Conservation (phyloP, 2,888 invertebrate genomes). For the Brachylomia viminalis region DNA sequence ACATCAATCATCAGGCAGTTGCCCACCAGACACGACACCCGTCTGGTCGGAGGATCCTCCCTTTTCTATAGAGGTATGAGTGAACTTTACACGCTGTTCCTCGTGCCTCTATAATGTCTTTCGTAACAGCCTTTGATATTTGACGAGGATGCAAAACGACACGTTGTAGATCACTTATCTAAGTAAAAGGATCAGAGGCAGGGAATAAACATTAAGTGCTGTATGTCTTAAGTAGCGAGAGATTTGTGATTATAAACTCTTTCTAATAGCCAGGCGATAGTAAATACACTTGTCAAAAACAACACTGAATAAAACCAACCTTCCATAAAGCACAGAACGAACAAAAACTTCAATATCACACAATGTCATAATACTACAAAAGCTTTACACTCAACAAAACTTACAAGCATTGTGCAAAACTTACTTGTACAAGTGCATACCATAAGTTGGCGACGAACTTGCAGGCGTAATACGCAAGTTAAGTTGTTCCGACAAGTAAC, state of each 20-base stretch:
- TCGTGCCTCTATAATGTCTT: too few relatives aligned
- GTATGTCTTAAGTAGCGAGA: too few relatives aligned
- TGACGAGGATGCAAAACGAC: too few relatives aligned
- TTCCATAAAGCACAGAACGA: too few relatives aligned
- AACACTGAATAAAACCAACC: neutral
- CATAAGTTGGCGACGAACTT: constrained; percentile 27
- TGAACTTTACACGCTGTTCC: too few relatives aligned
- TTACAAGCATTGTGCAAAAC: constrained; percentile 30
- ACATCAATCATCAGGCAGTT: too few relatives aligned
- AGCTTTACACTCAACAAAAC: constrained; percentile 21
- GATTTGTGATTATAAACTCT: neutral
- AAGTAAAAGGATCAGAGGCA: neutral
- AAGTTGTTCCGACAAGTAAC: constrained; percentile 31
- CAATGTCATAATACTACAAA: constrained; percentile 27
- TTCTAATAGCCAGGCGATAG: neutral
- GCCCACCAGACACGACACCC: too few relatives aligned
- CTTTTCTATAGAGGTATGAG: too few relatives aligned
- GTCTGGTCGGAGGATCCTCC: too few relatives aligned
- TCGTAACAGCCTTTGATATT: too few relatives aligned
- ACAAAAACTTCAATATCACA: constrained; percentile 8
- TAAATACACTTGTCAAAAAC: neutral
- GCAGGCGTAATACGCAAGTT: constrained; percentile 30
- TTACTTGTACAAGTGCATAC: constrained; percentile 36
- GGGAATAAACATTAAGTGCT: neutral
- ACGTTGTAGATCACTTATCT: neutral